Base-by-base conservation (phyloP, 2,888 invertebrate genomes). In the Andrena camellia region DNA sequence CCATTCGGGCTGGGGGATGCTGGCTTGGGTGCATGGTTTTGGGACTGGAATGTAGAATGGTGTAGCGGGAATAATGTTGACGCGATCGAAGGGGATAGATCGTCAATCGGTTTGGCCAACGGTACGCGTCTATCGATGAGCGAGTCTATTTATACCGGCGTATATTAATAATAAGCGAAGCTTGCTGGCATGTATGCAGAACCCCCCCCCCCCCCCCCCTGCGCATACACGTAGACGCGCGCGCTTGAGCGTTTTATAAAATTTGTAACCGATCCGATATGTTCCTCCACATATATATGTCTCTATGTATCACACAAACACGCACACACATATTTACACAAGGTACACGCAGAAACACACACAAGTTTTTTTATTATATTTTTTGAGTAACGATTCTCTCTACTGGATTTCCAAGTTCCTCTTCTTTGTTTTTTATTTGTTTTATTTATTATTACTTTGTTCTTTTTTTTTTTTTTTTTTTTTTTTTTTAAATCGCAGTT, bases 341-440 rank as follows among this genome's bases (percentile, higher is more conserved):
- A 42, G 42, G 42, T 42, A 62, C n/a, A 42, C 6, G 13, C 5
- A 20, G 29, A 20, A 17, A 48, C 42, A 20, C 20, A 48, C 42
- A 54, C n/a, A 31, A 67, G 10, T 42, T 54, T 73, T 52, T 57
- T 68, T 63, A 42, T 72, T 33, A 63, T 80, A 73, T 66, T 62
- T 66, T 71, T 81, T 63, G 29, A 68, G 6, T 63, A 52, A 57
- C 59, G 63, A 68, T 71, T 50, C 63, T 81, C 75, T 67, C 71
- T 82, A 81, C 71, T 81, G 76, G 76, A 83, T 83, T 72, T 83
- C 71, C 20, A 2, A 74, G 20, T 63, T 68, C 75, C n/a, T 35
- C 8, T 63, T 33, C 57, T 64, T 48, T 63, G n/a, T 62, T 70
- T 73, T 5, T 76, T 35, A 20, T 71, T 60, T 62, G 17, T 62